These are phyloP conservation scores for Aplodontia rufa DNA, from an alignment of 2,113 vertebrate genomes.

Conservation along the genomic window DNA sequence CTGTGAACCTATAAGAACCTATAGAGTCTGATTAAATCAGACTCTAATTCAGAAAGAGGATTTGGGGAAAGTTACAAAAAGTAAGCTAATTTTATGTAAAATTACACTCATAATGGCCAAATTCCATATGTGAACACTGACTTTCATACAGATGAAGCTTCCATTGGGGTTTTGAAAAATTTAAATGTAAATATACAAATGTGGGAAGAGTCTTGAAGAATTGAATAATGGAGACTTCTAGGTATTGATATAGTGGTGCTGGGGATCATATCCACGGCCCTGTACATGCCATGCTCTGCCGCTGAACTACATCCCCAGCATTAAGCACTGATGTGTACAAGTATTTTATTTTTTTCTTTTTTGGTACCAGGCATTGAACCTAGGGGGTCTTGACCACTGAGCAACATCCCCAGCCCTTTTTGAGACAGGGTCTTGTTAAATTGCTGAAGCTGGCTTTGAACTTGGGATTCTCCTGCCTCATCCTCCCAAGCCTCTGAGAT, in stretches of 20 bases:
- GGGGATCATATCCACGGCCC: neutral
- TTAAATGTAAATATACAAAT: neutral
- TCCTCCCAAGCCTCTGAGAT: no score
- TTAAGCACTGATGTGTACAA: neutral
- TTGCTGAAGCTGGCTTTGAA: no score
- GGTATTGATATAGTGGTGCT: neutral
- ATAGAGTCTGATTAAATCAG: constrained; percentile 47
- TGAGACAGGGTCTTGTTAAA: no score
- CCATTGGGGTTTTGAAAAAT: neutral
- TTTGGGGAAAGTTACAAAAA: neutral
- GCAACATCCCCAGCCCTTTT: no score
- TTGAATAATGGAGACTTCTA: neutral
- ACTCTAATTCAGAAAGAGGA: neutral
- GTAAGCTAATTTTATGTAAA: constrained; percentile 21
- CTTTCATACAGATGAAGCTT: neutral
- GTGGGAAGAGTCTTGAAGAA: neutral
- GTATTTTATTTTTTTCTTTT: no score
- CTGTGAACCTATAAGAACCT: neutral
- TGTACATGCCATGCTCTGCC: neutral
- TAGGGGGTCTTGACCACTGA: no score
- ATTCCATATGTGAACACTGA: neutral
- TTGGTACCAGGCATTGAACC: no score
- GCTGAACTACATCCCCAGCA: neutral
- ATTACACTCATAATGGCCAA: neutral
- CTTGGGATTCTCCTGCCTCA: no score